Percentiles rank a stretch among this genome's conserved stretches.
These are phyloP conservation scores for Drosophila ambigua DNA, from an alignment of 1,140 invertebrate genomes.

Conservation along the genomic window DNA sequence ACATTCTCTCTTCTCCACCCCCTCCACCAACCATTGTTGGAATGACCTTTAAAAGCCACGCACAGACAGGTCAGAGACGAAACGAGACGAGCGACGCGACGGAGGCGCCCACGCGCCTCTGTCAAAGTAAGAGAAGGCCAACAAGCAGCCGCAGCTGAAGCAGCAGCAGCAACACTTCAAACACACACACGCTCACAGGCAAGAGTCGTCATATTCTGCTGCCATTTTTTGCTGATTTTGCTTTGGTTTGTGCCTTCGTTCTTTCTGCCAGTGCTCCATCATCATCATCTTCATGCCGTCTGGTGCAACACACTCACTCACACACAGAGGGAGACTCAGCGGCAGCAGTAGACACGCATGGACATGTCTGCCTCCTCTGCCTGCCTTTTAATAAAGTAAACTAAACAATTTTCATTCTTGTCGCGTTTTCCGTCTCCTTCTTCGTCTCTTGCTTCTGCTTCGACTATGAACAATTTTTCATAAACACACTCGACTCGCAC, in stretches of 20 bases:
- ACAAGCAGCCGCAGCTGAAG: conserved; percentile 22
- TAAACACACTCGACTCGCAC: conserved; percentile 22
- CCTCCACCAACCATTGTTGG: conserved; percentile 55
- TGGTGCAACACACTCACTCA: conserved; percentile 39
- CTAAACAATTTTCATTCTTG: conserved; percentile 82
- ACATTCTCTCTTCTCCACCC: conserved; percentile 32
- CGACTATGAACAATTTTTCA: conserved; percentile 59
- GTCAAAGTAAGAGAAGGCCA: conserved; percentile 29
- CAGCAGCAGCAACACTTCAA: conserved; percentile 47
- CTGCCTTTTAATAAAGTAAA: conserved; percentile 79
- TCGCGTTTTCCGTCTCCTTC: conserved; percentile 74
- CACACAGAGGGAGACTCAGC: background rate
- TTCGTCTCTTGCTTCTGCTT: conserved; percentile 46
- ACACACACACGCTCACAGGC: conserved; percentile 7
- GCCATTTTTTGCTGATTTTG: conserved; percentile 44
- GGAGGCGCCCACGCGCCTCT: conserved; percentile 24
- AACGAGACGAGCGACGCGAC: conserved; percentile 46
- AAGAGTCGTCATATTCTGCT: conserved; percentile 27
- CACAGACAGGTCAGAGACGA: conserved; percentile 71
- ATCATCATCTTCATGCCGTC: conserved; percentile 57
- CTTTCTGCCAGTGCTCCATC: conserved; percentile 41
- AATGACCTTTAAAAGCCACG: conserved; percentile 81
- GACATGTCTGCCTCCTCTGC: conserved; percentile 46
- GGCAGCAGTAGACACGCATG: conserved; percentile 49
- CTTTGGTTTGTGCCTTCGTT: conserved; percentile 55